Evolutionary conservation across 2,888 invertebrate genomes (phyloP).

Genomic region (Pollenia angustigena): DNA sequence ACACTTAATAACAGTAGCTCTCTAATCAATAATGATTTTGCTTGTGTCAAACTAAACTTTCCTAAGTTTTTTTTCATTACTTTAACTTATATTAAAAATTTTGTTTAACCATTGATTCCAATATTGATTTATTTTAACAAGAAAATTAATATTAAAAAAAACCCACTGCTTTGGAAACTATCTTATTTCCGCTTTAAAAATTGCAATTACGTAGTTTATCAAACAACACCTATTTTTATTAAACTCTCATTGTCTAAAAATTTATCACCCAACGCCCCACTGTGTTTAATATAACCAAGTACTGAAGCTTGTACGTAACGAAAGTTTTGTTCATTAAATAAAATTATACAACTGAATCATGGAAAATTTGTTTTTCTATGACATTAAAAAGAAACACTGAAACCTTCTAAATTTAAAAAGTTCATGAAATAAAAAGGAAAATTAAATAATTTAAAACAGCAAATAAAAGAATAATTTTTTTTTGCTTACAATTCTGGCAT

Average conservation of each 20-base stretch:
- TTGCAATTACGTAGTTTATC: too few species aligned
- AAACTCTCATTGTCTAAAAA: not conserved
- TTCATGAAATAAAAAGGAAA: not conserved
- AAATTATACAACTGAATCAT: conserved; percentile 39
- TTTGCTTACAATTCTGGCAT: conserved; percentile 68
- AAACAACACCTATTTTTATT: too few species aligned
- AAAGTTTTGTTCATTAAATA: not conserved
- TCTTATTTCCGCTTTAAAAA: too few species aligned
- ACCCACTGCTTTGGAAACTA: too few species aligned
- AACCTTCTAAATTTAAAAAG: conserved; percentile 34
- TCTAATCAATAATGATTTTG: too few species aligned
- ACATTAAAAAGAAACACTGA: not conserved
- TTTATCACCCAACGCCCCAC: not conserved
- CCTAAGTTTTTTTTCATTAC: too few species aligned
- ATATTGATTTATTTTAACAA: too few species aligned
- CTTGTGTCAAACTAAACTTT: too few species aligned
- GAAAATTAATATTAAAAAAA: too few species aligned
- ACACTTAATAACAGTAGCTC: too few species aligned
- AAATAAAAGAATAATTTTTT: conserved; percentile 8
- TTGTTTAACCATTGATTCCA: too few species aligned
- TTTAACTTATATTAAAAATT: too few species aligned
- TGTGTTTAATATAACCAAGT: not conserved
- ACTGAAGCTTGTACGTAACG: conserved; percentile 7
- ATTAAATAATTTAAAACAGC: not conserved
- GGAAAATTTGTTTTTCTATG: conserved; percentile 7